A percentile compares a stretch with the other conserved stretches of the same genome.
Conservation (phyloP, 2,888 invertebrate species). For the Tridacna gigas region DNA sequence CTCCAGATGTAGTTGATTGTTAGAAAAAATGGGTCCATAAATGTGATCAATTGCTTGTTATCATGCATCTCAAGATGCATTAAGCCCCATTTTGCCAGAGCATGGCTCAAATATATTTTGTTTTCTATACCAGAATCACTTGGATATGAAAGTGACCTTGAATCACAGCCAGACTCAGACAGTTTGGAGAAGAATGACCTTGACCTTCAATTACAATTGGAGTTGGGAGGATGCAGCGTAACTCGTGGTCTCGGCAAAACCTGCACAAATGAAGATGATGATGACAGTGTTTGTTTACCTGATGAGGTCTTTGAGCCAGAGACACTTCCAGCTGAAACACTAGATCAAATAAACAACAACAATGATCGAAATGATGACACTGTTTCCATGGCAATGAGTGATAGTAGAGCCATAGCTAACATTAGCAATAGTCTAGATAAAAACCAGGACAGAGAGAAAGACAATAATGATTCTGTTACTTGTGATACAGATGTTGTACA, state of each 20-base stretch:
- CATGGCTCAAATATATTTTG: no score
- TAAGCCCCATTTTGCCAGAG: no score
- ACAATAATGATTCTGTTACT: background rate
- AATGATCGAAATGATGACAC: background rate
- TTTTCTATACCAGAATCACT: slow-evolving; percentile 5
- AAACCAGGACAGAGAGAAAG: background rate
- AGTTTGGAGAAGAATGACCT: slow-evolving; percentile 3
- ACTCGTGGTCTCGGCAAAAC: background rate
- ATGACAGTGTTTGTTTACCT: background rate
- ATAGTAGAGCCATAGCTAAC: background rate
- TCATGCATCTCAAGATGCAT: no score
- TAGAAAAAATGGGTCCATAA: no score
- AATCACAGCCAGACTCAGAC: slow-evolving; percentile 12
- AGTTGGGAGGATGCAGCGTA: background rate
- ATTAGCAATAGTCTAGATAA: background rate
- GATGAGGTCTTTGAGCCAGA: slow-evolving; percentile 12
- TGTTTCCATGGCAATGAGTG: background rate
- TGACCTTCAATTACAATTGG: slow-evolving; percentile 7
- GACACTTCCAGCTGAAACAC: background rate
- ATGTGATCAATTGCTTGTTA: no score
- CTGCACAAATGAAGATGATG: no score
- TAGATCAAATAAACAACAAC: slow-evolving; percentile 6
- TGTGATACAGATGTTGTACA: background rate
- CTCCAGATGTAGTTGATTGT: no score
- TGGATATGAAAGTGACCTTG: slow-evolving; percentile 27